Evolutionary conservation across 2,113 vertebrate genomes (phyloP).

Genomic region (Vombatus ursinus): DNA sequence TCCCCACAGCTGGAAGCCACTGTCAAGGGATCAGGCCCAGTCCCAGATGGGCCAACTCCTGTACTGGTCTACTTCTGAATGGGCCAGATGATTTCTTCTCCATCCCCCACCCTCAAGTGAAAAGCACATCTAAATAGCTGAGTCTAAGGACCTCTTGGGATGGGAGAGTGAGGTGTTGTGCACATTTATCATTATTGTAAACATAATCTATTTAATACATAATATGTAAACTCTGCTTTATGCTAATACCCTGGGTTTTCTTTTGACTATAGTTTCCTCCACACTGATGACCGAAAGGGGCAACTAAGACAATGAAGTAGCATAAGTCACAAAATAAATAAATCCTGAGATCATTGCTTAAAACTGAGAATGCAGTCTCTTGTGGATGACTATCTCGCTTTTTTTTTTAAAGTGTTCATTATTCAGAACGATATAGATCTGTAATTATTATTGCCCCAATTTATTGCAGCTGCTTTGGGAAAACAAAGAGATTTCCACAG

Average conservation of each 20-base stretch:
- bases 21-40: neutral
- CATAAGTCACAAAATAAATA: neutral
- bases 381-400: neutral
- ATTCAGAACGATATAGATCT: neutral
- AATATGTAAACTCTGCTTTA: neutral
- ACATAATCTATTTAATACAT: neutral
- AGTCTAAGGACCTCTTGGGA: neutral
- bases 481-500: neutral
- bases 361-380: neutral
- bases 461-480: slow-evolving; percentile 1
- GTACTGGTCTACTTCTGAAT: neutral
- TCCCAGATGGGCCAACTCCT: neutral
- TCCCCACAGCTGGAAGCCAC: neutral
- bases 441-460: neutral
- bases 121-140: neutral
- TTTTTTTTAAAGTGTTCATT: neutral
- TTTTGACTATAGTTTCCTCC: neutral
- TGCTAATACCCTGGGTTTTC: neutral
- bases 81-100: neutral
- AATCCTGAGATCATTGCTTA: neutral
- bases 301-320: neutral
- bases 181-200: neutral
- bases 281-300: neutral
- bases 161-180: neutral
- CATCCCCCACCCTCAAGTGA: neutral